These are phyloP conservation scores for Euphydryas editha DNA, from an alignment of 2,888 invertebrate species.

Conservation along the genomic window DNA sequence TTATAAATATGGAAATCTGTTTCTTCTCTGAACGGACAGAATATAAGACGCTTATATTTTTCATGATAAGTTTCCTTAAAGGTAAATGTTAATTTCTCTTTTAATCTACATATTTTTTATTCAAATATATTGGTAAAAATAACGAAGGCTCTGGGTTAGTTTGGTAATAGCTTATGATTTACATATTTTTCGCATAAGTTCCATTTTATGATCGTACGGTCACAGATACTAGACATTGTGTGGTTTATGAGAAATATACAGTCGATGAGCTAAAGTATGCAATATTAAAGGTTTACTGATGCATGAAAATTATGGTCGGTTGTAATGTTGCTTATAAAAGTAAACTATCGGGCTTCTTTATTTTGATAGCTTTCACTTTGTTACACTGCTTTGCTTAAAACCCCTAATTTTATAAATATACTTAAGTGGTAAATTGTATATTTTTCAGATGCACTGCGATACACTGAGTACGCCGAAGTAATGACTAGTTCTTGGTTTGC, in stretches of 20 bases:
- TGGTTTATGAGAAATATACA: slow-evolving; percentile 61
- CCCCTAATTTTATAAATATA: slow-evolving; percentile 15
- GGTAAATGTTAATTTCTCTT: slow-evolving; percentile 14
- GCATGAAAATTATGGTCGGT: slow-evolving; percentile 60
- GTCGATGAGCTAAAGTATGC: slow-evolving; percentile 36
- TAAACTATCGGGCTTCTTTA: slow-evolving; percentile 35
- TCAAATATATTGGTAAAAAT: slow-evolving; percentile 23
- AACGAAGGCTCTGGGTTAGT: slow-evolving; percentile 17
- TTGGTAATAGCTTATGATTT: slow-evolving; percentile 52
- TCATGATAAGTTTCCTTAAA: slow-evolving; percentile 15
- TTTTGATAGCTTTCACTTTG: slow-evolving; percentile 40
- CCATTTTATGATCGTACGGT: slow-evolving; percentile 61
- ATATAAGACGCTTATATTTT: slow-evolving; percentile 18
- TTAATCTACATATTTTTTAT: slow-evolving; percentile 14
- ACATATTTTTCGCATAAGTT: slow-evolving; percentile 63
- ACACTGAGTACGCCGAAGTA: background rate
- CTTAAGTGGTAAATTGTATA: background rate
- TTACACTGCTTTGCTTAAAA: slow-evolving; percentile 34
- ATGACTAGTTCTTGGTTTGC: background rate
- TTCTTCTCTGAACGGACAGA: slow-evolving; percentile 18
- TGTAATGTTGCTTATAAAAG: slow-evolving; percentile 47
- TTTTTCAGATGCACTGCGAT: background rate
- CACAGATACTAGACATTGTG: slow-evolving; percentile 61
- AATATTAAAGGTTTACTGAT: slow-evolving; percentile 51
- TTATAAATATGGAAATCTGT: slow-evolving; percentile 34